Conservation (phyloP, 2,888 invertebrate species). For the Malthinus flaveolus region DNA sequence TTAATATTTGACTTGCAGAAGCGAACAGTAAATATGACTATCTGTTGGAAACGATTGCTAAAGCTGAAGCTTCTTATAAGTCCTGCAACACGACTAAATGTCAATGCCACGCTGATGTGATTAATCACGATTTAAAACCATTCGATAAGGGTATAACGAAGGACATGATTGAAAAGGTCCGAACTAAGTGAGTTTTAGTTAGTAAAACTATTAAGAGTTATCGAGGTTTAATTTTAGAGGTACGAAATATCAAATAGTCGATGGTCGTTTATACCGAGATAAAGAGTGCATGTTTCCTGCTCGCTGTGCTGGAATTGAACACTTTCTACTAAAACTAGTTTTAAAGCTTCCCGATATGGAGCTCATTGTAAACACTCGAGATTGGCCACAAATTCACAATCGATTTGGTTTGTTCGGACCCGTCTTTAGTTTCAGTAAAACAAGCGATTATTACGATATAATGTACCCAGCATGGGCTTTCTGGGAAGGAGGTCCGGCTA, state of each 20-base stretch:
- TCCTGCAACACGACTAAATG: slow-evolving; percentile 65
- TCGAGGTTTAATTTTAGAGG: slow-evolving; percentile 58
- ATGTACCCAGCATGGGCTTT: slow-evolving; percentile 98
- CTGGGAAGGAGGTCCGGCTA: slow-evolving; percentile 98
- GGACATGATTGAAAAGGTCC: slow-evolving; percentile 64
- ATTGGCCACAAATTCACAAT: slow-evolving; percentile 86
- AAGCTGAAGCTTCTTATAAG: slow-evolving; percentile 57
- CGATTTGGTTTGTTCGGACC: slow-evolving; percentile 69
- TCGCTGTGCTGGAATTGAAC: slow-evolving; percentile 87
- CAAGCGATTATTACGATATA: slow-evolving; percentile 81
- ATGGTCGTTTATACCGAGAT: slow-evolving; percentile 79
- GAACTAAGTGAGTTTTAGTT: slow-evolving; percentile 46
- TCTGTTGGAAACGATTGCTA: slow-evolving; percentile 55
- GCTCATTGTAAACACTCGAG: slow-evolving; percentile 84
- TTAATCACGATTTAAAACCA: slow-evolving; percentile 68
- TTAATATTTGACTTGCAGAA: slow-evolving; percentile 50
- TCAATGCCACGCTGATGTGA: slow-evolving; percentile 65
- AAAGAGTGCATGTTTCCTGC: slow-evolving; percentile 89
- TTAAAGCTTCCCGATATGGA: slow-evolving; percentile 79
- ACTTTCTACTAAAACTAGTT: slow-evolving; percentile 76
- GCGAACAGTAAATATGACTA: slow-evolving; percentile 53
- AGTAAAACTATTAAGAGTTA: background rate
- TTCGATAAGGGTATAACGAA: slow-evolving; percentile 75
- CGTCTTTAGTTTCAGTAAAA: slow-evolving; percentile 96
- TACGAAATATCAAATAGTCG: slow-evolving; percentile 81